Base-by-base conservation (phyloP, 2,797 vertebrate species). In the Takifugu rubripes region DNA sequence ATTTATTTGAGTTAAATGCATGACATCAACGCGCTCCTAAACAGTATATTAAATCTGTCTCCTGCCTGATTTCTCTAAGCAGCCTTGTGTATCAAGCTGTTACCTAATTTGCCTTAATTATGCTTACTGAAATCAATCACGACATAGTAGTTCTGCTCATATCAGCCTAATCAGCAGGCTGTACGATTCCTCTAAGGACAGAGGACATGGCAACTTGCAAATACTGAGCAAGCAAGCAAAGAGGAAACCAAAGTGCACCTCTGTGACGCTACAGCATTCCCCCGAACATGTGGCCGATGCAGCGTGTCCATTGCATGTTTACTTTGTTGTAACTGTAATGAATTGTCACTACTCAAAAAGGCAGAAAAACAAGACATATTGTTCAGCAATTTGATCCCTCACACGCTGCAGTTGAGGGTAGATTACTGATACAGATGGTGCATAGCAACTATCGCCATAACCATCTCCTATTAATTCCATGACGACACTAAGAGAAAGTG, bases 371-470 rank as follows among this genome's bases (percentile, higher is more conserved):
- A 57, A 14, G 74, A 56, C 69, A 54, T 47, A 44, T 24, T 58
- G 26, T 59, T 70, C 69, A 69, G 49, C 31, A 48, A 52, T 66
- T 77, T 56, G 75, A 64, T 63, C 27, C 57, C 56, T 63, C 57
- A 52, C 42, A 63, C 68, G 56, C 31, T 58, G 72, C 57, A 75
- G 64, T 78, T 83, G 78, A 72, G 79, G 77, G 71, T 72, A 65
- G 70, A 75, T 76, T 57, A 71, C 68, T 68, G 61, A 79, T 74
- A 78, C 80, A 77, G 74, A 84, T 70, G 68, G 68, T 81, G 79
- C 86, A 78, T 84, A 85, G 87, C 85, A 88, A 87, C 87, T 77
- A 85, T 85, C 85, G 80, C 76, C 79, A 87, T 85, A 81, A 81
- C 70, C 74, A 75, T 84, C 81, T 83, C 75, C 75, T 74, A 78